phyloP scores from a whole-genome alignment of 2,888 invertebrate species.

The Euzetes globulus region DNA sequence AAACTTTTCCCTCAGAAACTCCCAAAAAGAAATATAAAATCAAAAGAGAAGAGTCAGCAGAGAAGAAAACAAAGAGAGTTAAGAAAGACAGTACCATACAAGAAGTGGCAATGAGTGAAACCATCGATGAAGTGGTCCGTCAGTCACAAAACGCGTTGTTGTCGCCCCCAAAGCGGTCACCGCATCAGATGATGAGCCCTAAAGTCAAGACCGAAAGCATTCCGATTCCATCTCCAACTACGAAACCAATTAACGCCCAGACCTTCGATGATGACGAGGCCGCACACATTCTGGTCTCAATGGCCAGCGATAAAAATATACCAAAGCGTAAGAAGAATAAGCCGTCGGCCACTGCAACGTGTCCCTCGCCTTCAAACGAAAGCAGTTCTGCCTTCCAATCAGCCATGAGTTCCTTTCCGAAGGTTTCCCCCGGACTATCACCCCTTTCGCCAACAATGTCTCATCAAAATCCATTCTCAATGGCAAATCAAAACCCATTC shows the following conservation, averaged over 20 bases:
- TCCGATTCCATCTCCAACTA: not conserved
- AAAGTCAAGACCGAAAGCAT: not conserved
- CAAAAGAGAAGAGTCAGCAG: slow-evolving; percentile 20
- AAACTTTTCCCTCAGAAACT: not conserved
- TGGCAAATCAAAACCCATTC: slow-evolving; percentile 23
- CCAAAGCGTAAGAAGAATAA: slow-evolving; percentile 22
- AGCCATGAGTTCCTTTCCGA: slow-evolving; percentile 4
- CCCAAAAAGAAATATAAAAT: slow-evolving; percentile 22
- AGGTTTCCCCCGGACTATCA: not conserved
- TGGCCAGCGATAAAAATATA: slow-evolving; percentile 16
- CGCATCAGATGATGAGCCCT: not conserved
- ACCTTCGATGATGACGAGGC: slow-evolving; percentile 31
- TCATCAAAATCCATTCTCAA: slow-evolving; percentile 22
- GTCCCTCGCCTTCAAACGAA: not conserved
- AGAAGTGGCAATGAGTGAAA: slow-evolving; percentile 38
- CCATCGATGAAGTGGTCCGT: slow-evolving; percentile 39
- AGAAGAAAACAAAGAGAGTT: slow-evolving; percentile 30
- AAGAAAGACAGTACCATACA: slow-evolving; percentile 11
- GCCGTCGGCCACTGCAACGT: not conserved
- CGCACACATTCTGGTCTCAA: slow-evolving; percentile 25
- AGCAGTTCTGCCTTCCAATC: slow-evolving; percentile 18
- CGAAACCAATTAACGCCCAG: not conserved
- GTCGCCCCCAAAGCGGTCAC: slow-evolving; percentile 5
- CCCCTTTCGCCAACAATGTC: not conserved
- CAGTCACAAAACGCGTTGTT: slow-evolving; percentile 35